Percentiles rank a stretch among this genome's conserved stretches.
Evolutionary conservation across 2,797 vertebrate genomes (phyloP).

Genomic region (Allobates femoralis): DNA sequence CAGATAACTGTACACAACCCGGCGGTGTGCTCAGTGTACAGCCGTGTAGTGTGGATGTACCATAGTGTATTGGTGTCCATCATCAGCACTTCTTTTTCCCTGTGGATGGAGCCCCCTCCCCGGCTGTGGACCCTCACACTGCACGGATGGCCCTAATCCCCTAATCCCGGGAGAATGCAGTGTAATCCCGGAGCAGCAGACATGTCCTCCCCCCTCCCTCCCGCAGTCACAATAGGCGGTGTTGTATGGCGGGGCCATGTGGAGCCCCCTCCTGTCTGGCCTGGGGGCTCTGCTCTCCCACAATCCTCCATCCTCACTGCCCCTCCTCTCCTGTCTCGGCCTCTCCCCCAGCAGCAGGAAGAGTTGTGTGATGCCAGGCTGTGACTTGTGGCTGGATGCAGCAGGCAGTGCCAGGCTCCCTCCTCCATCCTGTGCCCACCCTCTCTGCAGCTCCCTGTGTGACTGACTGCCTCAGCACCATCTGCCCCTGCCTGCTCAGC

Average conservation of each 20-base stretch:
- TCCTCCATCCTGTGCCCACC: too few relatives aligned
- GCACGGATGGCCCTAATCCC: not conserved
- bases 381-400: too few relatives aligned
- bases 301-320: constrained; percentile 23
- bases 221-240: not conserved
- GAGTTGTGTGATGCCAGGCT: too few relatives aligned
- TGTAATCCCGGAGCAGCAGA: not conserved
- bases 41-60: too few relatives aligned
- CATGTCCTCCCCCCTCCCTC: not conserved
- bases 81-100: too few relatives aligned
- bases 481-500: constrained; percentile 30
- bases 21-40: too few relatives aligned
- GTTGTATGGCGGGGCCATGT: too few relatives aligned
- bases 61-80: too few relatives aligned
- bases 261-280: not conserved
- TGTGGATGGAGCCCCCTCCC: too few relatives aligned
- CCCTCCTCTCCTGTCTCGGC: constrained; percentile 43
- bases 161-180: not conserved
- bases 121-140: too few relatives aligned
- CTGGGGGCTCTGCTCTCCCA: constrained; percentile 30
- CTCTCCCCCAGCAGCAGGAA: constrained; percentile 50
- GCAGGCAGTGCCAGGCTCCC: not conserved
- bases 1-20: too few relatives aligned
- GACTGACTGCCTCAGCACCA: constrained; percentile 49
- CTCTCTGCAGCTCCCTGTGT: constrained; percentile 57